phyloP scores from a whole-genome alignment of 2,113 vertebrate genomes.

The Nettapus auritus region DNA sequence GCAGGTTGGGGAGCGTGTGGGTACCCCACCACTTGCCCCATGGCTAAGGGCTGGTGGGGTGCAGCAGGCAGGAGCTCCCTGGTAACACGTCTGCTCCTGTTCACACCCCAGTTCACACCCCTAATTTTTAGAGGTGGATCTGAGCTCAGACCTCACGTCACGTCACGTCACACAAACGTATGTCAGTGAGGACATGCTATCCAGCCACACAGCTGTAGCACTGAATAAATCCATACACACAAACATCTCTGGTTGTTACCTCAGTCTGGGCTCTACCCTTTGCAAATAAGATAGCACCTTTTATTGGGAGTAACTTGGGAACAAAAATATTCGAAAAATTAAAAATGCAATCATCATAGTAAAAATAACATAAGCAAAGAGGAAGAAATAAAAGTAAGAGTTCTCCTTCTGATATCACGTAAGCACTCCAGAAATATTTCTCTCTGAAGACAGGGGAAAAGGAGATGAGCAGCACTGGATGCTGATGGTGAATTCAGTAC shows the following conservation, averaged over 20 bases:
- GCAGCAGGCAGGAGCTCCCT: not conserved
- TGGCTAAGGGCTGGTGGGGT: not conserved
- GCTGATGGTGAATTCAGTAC: not conserved
- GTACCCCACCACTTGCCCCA: accelerated
- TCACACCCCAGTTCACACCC: not conserved
- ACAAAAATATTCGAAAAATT: not conserved
- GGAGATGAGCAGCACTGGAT: not conserved
- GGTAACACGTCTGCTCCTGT: not conserved
- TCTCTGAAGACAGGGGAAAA: not conserved
- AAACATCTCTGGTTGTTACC: not conserved
- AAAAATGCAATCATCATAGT: not conserved
- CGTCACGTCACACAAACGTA: accelerated
- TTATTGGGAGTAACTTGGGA: not conserved
- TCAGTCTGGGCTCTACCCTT: not conserved
- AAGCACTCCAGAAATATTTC: not conserved
- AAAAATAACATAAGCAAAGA: not conserved
- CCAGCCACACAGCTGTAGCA: not conserved
- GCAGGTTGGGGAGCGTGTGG: not conserved
- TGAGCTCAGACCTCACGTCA: not conserved
- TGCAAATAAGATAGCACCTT: not conserved
- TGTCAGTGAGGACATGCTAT: not conserved
- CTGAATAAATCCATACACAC: not conserved
- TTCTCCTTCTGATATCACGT: not conserved
- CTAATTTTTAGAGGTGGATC: not conserved
- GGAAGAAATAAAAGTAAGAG: not conserved